Base-by-base conservation (phyloP, 2,797 vertebrate genomes). In the Alfaro cultratus region DNA sequence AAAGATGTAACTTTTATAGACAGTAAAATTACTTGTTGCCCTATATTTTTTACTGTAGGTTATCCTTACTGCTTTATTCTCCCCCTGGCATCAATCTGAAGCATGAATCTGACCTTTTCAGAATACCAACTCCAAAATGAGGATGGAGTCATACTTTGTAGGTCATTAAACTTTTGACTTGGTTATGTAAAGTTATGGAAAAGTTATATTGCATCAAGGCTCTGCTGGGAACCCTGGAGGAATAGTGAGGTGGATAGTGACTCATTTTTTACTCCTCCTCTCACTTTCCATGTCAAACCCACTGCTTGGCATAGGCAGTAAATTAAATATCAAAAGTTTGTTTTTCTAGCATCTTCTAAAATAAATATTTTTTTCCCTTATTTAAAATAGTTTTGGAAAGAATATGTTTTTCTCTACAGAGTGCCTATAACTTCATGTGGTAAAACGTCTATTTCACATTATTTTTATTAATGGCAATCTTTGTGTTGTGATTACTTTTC, bases 251-350 rank as follows among this genome's bases (percentile, higher is more conserved):
- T 88, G 47, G 39, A 77, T 21, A 29, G 75, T 86, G 88, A 90
- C 64, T 89, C 82, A 88, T 87, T 81, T 84, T 89, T 74, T 72
- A 72, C 68, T 72, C 82, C 87, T 86, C 87, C 79, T 90, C 81
- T 76, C 76, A 51, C n/a, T 7, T 73, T 84, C 57, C 7, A 57
- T 57, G 76, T 47, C 68, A 81, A 86, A 80, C 86, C 85, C 75
- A 79, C 88, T 87, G 78, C 74, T 85, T 51, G 71, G 76, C 75
- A 84, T 8, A 47, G 55, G 71, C 78, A 79, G 76, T 68, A 76
- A 83, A 80, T 83, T 76, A 76, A 80, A 85, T 81, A 78, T 78
- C 76, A 45, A 29, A 82, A 85, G 76, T 83, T 74, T 29, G 29
- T 43, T 74, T 39, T 67, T 45, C 34, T 77, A 4, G 3, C 68